Conservation (phyloP, 2,113 vertebrate species). For the Halichoeres trimaculatus region DNA sequence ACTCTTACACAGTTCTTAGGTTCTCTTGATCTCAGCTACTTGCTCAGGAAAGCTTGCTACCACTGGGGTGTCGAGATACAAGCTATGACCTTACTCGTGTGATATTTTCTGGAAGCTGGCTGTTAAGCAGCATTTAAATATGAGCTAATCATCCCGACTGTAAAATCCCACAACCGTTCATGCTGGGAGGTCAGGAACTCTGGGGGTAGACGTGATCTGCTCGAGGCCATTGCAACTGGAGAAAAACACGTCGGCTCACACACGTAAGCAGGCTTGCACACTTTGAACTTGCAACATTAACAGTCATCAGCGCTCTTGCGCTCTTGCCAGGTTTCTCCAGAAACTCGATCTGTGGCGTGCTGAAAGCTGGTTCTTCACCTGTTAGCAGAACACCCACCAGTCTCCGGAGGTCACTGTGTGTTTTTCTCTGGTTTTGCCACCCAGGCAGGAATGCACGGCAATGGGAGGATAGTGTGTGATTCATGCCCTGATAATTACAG, state of each 20-base stretch:
- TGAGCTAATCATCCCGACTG: conserved; percentile 74
- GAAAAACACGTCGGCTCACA: conserved; percentile 11
- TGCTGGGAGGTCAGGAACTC: conserved; percentile 74
- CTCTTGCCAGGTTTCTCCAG: conserved; percentile 63
- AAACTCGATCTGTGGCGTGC: conserved; percentile 72
- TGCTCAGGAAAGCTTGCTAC: conserved; percentile 48
- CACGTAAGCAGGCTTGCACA: conserved; percentile 6
- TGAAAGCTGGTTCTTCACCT: conserved; percentile 78
- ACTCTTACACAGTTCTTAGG: conserved; percentile 35
- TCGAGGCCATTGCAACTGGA: conserved; percentile 25
- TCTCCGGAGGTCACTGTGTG: conserved; percentile 62
- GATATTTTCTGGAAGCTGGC: conserved; percentile 69
- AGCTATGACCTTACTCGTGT: conserved; percentile 40
- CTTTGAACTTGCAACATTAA: conserved; percentile 74
- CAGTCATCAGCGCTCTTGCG: conserved; percentile 67
- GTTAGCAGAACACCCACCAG: conserved; percentile 68
- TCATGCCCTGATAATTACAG: conserved; percentile 76
- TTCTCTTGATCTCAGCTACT: conserved; percentile 58
- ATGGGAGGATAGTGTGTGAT: conserved; percentile 66
- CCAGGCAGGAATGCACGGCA: conserved; percentile 65
- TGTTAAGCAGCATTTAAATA: conserved; percentile 78
- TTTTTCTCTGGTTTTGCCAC: conserved; percentile 74
- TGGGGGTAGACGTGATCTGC: conserved; percentile 61
- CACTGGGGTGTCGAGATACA: conserved; percentile 58
- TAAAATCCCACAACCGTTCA: conserved; percentile 72